Evolutionary conservation across 2,888 invertebrate genomes (phyloP).

Genomic region (Drosophila atroscutellata): DNA sequence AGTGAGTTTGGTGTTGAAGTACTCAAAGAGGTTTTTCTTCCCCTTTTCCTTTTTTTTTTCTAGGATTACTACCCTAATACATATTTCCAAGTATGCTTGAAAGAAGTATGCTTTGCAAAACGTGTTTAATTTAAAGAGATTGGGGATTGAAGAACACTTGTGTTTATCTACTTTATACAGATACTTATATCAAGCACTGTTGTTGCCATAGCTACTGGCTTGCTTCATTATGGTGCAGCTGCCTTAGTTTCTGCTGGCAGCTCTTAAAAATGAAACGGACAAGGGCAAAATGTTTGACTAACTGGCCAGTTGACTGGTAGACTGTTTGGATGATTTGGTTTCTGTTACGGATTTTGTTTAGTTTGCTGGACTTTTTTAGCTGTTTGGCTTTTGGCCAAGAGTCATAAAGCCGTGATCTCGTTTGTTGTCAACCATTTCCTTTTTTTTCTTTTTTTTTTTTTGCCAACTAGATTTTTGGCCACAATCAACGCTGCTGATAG

Average conservation of each 20-base stretch:
- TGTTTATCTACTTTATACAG: constrained; percentile 34
- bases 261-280: not conserved
- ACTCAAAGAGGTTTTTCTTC: not conserved
- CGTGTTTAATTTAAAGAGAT: constrained; percentile 17
- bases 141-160: constrained; percentile 16
- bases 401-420: constrained; percentile 66
- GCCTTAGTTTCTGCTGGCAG: constrained; percentile 12
- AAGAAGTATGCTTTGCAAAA: not conserved
- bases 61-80: not conserved
- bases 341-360: constrained; percentile 36
- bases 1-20: not conserved
- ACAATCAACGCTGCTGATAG: constrained; percentile 59
- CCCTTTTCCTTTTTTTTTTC: not conserved
- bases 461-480: constrained; percentile 29
- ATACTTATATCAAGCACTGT: constrained; percentile 25
- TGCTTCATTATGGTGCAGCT: constrained; percentile 63
- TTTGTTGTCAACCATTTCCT: constrained; percentile 53
- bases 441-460: not conserved
- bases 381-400: constrained; percentile 63
- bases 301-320: constrained; percentile 47
- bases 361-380: constrained; percentile 48
- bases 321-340: constrained; percentile 48
- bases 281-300: constrained; percentile 23
- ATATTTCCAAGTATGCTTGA: constrained; percentile 2
- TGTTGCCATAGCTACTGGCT: constrained; percentile 26